These are phyloP conservation scores for Podocnemis expansa DNA, from an alignment of 2,113 vertebrate genomes.

Conservation along the genomic window DNA sequence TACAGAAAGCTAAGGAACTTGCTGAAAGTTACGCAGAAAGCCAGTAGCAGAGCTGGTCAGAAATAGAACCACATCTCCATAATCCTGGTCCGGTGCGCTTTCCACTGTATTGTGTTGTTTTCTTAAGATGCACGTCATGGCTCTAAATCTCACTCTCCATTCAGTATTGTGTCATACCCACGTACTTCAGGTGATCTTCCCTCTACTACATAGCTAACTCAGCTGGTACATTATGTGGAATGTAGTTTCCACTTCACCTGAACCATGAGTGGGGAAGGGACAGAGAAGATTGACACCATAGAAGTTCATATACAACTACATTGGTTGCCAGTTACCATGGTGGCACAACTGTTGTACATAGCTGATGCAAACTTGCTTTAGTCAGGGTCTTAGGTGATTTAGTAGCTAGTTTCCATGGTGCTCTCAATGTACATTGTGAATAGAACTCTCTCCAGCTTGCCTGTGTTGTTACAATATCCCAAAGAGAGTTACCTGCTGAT, in stretches of 20 bases:
- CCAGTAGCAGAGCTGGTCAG: too few species aligned
- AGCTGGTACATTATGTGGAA: not conserved
- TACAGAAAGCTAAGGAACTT: not conserved
- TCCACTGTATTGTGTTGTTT: too few species aligned
- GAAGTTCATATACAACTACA: not conserved
- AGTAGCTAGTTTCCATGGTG: not conserved
- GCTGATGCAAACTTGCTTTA: not conserved
- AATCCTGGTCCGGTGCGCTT: too few species aligned
- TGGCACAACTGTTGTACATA: not conserved
- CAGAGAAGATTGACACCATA: not conserved
- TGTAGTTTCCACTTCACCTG: not conserved
- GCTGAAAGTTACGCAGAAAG: too few species aligned
- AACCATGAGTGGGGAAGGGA: not conserved
- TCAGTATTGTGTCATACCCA: not conserved
- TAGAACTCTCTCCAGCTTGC: not conserved
- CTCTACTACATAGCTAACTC: not conserved
- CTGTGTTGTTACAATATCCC: not conserved
- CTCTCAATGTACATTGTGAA: too few species aligned
- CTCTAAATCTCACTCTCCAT: not conserved
- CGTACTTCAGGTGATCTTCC: not conserved
- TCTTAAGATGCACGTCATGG: rapidly evolving
- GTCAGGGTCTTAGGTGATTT: too few species aligned
- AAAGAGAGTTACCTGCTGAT: not conserved
- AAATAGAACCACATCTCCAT: too few species aligned
- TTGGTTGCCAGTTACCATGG: not conserved